Base-by-base conservation (phyloP, 2,113 vertebrate genomes). In the Aptenodytes patagonicus region DNA sequence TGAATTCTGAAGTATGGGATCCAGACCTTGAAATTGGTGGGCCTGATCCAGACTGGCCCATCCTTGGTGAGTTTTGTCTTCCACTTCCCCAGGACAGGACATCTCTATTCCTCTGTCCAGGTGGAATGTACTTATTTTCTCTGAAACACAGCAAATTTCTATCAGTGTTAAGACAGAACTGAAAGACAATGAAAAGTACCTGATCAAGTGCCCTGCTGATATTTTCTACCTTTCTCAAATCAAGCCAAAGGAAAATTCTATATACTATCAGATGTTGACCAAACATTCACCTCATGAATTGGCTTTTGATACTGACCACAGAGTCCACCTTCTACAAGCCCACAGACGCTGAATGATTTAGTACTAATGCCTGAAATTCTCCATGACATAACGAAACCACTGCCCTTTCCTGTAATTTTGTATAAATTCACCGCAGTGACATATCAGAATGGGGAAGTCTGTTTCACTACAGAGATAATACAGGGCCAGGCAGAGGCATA, bases 51-150 rank as follows among this genome's bases (percentile, higher is more conserved):
- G 98, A 98, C 93, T 99, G 99, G 96, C 98, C 98, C 97, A 99
- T 98, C 92, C 99, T 98, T 49, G 99, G 98, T 25, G 99, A 99
- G 96, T 99, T 99, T 96, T 99, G 99, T 89, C 99, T 98, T 79
- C 99, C 99, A 66, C 98, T 98, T 92, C 99, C 99, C 99, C 99
- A 99, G 38, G 99, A 98, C 98, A 99, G 95, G n/a, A 98, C 98
- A 92, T 99, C 99, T 97, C 99, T 98, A 95, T 99, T 99, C 97
- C 99, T 99, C 98, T 99, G 99, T 97, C 99, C 98, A 81, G 99
- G 99, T 97, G 99, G 99, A 98, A 99, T 99, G 98, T 99, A 99
- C 95, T 99, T 99, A 97, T 99, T 99, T 98, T 99, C 99, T 98
- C 99, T 99, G 97, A 87, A 98, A 98, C 79, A 84, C 54, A 98